phyloP scores from a whole-genome alignment of 1,140 invertebrate genomes.

The Diorhabda carinulata region DNA sequence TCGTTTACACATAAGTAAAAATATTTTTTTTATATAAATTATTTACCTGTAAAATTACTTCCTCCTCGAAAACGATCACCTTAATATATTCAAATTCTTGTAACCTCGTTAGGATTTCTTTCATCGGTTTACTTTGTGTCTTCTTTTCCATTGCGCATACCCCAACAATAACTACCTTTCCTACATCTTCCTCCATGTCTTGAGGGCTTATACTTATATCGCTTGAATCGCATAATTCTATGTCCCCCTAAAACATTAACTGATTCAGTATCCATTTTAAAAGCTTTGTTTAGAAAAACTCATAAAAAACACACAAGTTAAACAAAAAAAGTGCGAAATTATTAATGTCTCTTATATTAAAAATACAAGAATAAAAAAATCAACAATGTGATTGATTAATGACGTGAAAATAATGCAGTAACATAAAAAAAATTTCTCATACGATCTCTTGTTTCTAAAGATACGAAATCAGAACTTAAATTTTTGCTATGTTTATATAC shows the following conservation, averaged over 20 bases:
- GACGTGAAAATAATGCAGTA: too few species aligned
- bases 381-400: too few species aligned
- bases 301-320: not conserved
- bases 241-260: slow-evolving; percentile 60
- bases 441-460: too few species aligned
- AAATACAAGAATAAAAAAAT: too few species aligned
- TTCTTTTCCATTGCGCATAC: slow-evolving; percentile 99
- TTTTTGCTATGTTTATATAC: too few species aligned
- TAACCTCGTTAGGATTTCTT: slow-evolving; percentile 90
- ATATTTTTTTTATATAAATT: too few species aligned
- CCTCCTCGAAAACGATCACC: slow-evolving; percentile 88
- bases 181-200: slow-evolving; percentile 51
- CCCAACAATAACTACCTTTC: slow-evolving; percentile 88
- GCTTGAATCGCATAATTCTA: slow-evolving; percentile 62
- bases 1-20: too few species aligned
- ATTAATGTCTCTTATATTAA: too few species aligned
- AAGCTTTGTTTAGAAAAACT: not conserved
- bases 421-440: too few species aligned
- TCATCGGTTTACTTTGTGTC: slow-evolving; percentile 97
- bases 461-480: too few species aligned
- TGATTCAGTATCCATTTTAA: not conserved
- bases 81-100: slow-evolving; percentile 96
- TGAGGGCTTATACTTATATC: slow-evolving; percentile 56
- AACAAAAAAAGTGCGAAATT: too few species aligned
- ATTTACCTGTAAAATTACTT: slow-evolving; percentile 83